Conservation (phyloP, 2,113 vertebrate genomes). For the Microtus ochrogaster region DNA sequence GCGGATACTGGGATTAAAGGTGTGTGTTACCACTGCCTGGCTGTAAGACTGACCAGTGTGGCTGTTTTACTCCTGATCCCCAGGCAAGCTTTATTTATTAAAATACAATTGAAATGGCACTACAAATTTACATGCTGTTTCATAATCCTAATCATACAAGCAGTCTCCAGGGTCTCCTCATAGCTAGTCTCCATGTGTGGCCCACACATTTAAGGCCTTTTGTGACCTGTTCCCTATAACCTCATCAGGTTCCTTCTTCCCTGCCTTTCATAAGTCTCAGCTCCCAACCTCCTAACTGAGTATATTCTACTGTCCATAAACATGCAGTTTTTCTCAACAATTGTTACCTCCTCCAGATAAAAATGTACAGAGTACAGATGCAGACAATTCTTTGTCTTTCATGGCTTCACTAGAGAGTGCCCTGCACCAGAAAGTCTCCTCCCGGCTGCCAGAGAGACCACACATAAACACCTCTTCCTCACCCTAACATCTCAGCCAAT, state of each 20-base stretch:
- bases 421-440: neutral
- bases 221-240: accelerated
- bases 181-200: accelerated
- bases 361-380: neutral
- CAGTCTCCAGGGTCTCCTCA: neutral
- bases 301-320: neutral
- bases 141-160: neutral
- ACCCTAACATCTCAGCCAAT: too few relatives aligned
- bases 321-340: neutral
- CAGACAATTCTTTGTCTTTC: neutral
- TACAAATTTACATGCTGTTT: neutral
- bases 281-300: neutral
- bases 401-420: accelerated
- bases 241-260: too few relatives aligned
- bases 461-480: neutral
- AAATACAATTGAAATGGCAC: too few relatives aligned
- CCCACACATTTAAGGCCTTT: neutral
- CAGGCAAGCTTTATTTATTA: too few relatives aligned
- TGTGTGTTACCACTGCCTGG: too few relatives aligned
- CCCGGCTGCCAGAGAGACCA: neutral
- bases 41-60: too few relatives aligned
- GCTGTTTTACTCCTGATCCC: too few relatives aligned
- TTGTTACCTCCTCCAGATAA: neutral
- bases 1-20: too few relatives aligned
- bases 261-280: neutral